These are phyloP conservation scores for Cryptotis parvus DNA, from an alignment of 2,113 vertebrate species.

Conservation along the genomic window DNA sequence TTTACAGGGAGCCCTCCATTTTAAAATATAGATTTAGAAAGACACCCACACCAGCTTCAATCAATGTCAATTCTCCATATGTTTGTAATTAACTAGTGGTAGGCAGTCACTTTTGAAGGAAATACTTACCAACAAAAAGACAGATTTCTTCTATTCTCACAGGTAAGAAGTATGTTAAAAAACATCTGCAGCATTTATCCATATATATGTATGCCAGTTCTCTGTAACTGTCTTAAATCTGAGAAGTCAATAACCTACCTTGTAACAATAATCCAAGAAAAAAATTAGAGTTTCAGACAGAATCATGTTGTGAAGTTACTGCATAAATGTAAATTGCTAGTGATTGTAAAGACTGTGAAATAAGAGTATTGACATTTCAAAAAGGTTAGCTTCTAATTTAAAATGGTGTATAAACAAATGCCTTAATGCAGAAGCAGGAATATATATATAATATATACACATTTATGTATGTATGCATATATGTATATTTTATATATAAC, in stretches of 20 bases:
- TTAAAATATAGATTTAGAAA: conserved; percentile 29
- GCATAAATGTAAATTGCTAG: conserved; percentile 55
- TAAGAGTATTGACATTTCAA: conserved; percentile 60
- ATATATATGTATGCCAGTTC: neutral
- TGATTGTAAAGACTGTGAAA: conserved; percentile 38
- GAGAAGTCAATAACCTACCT: neutral
- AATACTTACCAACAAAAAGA: conserved; percentile 46
- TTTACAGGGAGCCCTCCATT: neutral
- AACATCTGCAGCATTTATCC: neutral
- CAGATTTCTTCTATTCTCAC: neutral
- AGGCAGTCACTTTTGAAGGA: conserved; percentile 43
- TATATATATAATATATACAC: too few relatives aligned
- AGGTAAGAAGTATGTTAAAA: conserved; percentile 26
- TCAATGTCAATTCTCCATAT: conserved; percentile 20
- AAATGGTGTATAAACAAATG: conserved; percentile 34
- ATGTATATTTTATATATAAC: too few relatives aligned
- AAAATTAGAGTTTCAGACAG: conserved; percentile 38
- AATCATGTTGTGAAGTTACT: conserved; percentile 26
- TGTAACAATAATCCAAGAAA: neutral
- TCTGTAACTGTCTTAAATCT: neutral
- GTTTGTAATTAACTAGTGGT: conserved; percentile 22
- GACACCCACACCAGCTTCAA: neutral
- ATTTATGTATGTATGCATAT: too few relatives aligned
- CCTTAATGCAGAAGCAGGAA: neutral
- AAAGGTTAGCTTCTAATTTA: conserved; percentile 63